Evolutionary conservation across 2,888 invertebrate species (phyloP).

Genomic region (Machimus atricapillus): DNA sequence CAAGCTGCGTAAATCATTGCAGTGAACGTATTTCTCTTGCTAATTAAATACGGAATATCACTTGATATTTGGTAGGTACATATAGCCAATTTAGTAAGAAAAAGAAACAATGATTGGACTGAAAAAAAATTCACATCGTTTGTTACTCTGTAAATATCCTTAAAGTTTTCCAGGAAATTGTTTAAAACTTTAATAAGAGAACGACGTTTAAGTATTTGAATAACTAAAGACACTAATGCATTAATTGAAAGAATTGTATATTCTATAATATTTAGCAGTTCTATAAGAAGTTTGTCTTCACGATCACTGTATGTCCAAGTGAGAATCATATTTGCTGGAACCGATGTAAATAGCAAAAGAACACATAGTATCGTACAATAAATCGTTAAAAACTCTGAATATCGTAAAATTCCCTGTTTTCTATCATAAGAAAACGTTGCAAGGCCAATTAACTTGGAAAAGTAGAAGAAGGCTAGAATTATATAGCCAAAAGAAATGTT

Average conservation of each 20-base stretch:
- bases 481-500: background rate
- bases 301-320: background rate
- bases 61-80: background rate
- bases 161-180: background rate
- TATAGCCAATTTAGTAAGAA: background rate
- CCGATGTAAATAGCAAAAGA: background rate
- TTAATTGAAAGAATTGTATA: background rate
- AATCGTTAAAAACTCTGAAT: background rate
- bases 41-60: constrained; percentile 5
- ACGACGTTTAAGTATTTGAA: background rate
- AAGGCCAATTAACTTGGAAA: background rate
- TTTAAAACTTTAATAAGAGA: background rate
- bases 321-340: constrained; percentile 3
- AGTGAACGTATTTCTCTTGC: background rate
- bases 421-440: background rate
- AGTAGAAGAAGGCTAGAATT: background rate
- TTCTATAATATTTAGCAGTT: background rate
- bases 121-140: background rate
- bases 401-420: background rate
- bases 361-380: background rate
- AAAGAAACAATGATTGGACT: background rate
- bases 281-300: background rate
- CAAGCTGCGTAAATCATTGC: background rate
- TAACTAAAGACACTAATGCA: background rate
- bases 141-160: background rate